Evolutionary conservation across 2,888 invertebrate species (phyloP).

Genomic region (Archips crataeganus): DNA sequence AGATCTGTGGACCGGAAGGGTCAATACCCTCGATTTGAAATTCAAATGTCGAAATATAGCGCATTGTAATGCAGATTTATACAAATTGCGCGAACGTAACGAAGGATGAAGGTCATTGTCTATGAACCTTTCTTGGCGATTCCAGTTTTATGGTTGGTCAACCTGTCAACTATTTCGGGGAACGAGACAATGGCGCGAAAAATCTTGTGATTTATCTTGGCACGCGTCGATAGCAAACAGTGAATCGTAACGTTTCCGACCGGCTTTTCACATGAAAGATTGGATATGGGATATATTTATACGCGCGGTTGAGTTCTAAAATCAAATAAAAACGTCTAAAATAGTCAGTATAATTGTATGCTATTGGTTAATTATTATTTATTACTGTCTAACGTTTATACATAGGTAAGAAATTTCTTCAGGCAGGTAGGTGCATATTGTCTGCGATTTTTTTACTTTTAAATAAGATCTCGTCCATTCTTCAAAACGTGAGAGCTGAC

Average conservation of each 20-base stretch:
- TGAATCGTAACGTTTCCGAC: slow-evolving; percentile 53
- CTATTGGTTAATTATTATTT: neutral
- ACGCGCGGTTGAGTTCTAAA: slow-evolving; percentile 14
- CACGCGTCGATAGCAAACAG: slow-evolving; percentile 53
- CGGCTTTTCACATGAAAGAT: slow-evolving; percentile 35
- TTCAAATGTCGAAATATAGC: slow-evolving; percentile 33
- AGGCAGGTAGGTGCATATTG: too few relatives aligned
- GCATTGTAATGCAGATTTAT: slow-evolving; percentile 33
- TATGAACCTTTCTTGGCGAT: neutral
- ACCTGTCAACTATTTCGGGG: slow-evolving; percentile 17
- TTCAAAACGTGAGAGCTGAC: neutral
- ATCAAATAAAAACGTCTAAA: slow-evolving; percentile 5
- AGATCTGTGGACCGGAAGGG: slow-evolving; percentile 12
- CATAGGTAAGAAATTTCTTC: too few relatives aligned
- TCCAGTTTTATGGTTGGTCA: slow-evolving; percentile 19
- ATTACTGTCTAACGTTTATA: neutral
- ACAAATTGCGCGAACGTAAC: slow-evolving; percentile 26
- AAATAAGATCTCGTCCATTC: neutral
- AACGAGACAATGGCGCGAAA: slow-evolving; percentile 44
- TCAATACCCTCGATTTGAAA: slow-evolving; percentile 42
- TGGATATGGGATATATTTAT: slow-evolving; percentile 11
- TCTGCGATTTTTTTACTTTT: too few relatives aligned
- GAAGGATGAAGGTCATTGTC: slow-evolving; percentile 38
- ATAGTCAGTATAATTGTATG: neutral
- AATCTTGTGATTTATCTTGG: slow-evolving; percentile 54